phyloP scores from a whole-genome alignment of 2,797 vertebrate genomes.

The Varecia variegata region DNA sequence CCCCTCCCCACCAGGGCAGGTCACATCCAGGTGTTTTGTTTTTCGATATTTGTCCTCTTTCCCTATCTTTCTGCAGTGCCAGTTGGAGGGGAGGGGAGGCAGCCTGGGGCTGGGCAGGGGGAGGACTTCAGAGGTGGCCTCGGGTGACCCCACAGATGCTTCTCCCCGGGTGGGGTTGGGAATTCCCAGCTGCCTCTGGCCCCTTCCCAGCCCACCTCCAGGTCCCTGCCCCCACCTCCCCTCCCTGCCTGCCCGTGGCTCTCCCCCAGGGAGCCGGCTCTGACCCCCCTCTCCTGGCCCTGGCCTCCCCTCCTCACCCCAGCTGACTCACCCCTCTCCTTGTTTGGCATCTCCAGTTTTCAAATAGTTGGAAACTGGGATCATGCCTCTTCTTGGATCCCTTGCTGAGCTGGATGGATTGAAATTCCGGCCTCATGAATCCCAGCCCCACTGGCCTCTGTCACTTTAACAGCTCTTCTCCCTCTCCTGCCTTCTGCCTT shows the following conservation, averaged over 20 bases:
- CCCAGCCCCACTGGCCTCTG: background rate
- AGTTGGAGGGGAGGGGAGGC: background rate
- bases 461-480: background rate
- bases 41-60: background rate
- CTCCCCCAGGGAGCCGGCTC: background rate
- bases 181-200: constrained; percentile 74
- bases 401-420: background rate
- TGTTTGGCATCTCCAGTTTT: constrained; percentile 64
- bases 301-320: background rate
- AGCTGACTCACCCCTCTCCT: constrained; percentile 72
- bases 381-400: constrained; percentile 71
- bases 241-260: background rate
- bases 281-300: background rate
- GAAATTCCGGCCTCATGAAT: constrained; percentile 48
- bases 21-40: background rate
- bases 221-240: background rate
- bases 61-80: background rate
- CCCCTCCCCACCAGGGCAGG: background rate
- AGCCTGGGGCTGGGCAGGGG: constrained; percentile 5
- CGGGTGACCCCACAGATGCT: constrained; percentile 61
- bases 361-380: constrained; percentile 72
- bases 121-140: constrained; percentile 52
- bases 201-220: constrained; percentile 56
- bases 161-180: constrained; percentile 52
- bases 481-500: background rate